A percentile compares a stretch with the other conserved stretches of the same genome.
These are phyloP conservation scores for Dendrophyllia cribrosa DNA, from an alignment of 64 coral and sea anemone genomes.

Conservation along the genomic window DNA sequence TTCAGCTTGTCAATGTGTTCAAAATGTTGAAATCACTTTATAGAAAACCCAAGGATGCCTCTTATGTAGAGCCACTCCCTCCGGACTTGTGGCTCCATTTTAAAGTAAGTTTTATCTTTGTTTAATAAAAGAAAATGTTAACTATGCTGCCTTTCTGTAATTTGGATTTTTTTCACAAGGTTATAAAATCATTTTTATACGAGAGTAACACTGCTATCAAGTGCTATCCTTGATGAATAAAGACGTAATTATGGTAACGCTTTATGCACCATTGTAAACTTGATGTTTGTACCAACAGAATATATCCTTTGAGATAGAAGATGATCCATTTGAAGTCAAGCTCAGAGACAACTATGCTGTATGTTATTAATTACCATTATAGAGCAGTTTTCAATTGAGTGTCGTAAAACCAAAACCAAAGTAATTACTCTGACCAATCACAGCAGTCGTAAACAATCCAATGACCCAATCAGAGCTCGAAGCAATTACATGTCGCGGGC, in stretches of 20 bases:
- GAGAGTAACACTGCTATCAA: no score
- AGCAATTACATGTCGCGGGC: no score
- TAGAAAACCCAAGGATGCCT: slow-evolving; percentile 75
- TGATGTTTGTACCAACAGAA: slow-evolving; percentile 49
- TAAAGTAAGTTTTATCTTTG: slow-evolving; percentile 33
- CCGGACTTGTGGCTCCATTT: slow-evolving; percentile 89
- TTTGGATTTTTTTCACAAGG: no score
- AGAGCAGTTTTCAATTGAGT: no score
- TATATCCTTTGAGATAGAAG: slow-evolving; percentile 87
- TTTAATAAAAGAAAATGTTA: not conserved
- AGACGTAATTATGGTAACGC: no score
- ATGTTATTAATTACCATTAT: slow-evolving; percentile 33
- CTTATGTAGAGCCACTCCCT: slow-evolving; percentile 74
- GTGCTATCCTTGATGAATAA: no score
- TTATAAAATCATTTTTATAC: no score
- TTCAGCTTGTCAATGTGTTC: slow-evolving; percentile 84
- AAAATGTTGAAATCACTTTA: slow-evolving; percentile 91
- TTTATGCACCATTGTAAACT: no score
- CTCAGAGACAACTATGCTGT: slow-evolving; percentile 97
- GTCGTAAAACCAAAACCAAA: no score
- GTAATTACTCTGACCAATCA: no score
- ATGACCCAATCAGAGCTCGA: no score
- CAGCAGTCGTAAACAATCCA: no score
- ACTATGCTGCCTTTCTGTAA: not conserved
- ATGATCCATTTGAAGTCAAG: slow-evolving; percentile 98